phyloP scores from a whole-genome alignment of 2,797 vertebrate species.

The Okamejei kenojei region DNA sequence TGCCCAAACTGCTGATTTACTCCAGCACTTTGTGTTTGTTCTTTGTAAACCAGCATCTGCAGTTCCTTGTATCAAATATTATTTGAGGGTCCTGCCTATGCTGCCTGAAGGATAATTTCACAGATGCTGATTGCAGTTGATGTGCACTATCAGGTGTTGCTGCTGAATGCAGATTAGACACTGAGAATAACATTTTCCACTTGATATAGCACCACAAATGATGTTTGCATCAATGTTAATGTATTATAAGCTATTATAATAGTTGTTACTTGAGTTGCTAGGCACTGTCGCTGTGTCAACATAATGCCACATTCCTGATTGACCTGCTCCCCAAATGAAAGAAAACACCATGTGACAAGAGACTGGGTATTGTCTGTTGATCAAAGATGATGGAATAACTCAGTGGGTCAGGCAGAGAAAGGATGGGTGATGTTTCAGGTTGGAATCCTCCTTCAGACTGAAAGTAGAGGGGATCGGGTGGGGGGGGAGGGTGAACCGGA shows the following conservation, averaged over 20 bases:
- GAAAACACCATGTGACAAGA: not conserved
- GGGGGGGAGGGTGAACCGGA: too few relatives aligned
- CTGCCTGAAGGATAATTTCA: constrained; percentile 27
- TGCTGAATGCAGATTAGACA: constrained; percentile 31
- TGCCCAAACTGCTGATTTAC: too few relatives aligned
- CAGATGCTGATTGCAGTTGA: constrained; percentile 6
- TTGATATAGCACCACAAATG: constrained; percentile 28
- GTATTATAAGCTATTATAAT: constrained; percentile 15
- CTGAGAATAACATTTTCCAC: constrained; percentile 22
- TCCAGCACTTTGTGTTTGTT: too few relatives aligned
- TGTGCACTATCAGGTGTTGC: constrained; percentile 17
- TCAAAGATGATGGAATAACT: too few relatives aligned
- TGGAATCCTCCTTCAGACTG: too few relatives aligned
- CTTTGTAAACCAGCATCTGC: too few relatives aligned
- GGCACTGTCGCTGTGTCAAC: not conserved
- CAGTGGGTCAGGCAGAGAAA: too few relatives aligned
- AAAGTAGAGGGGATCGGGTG: too few relatives aligned
- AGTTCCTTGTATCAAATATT: not conserved
- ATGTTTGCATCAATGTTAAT: constrained; percentile 34
- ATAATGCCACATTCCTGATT: not conserved
- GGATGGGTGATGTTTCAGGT: too few relatives aligned
- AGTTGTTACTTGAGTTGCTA: not conserved
- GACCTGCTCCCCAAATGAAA: too few relatives aligned
- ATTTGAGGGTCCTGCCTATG: not conserved
- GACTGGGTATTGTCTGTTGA: not conserved